Base-by-base conservation (phyloP, 2,797 vertebrate species). In the Vespertilio murinus region DNA sequence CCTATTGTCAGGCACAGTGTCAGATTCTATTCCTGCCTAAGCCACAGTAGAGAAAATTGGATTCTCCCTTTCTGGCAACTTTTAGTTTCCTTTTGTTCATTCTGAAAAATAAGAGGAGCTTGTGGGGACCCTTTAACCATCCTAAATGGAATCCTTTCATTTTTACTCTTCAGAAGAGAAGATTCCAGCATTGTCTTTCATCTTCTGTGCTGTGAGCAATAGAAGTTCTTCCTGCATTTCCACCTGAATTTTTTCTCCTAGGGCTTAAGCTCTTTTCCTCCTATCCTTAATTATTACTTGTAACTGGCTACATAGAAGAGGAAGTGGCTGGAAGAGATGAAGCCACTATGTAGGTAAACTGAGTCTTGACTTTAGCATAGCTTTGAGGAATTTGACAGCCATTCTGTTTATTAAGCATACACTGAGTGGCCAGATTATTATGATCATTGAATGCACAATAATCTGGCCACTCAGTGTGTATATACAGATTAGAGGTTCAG, bases 321-420 rank as follows among this genome's bases (percentile, higher is more conserved):
- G 18, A 14, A 33, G 33, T 30, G 17, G 40, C 30, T 91, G 35
- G 38, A 85, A 25, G 54, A 89, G 56, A 61, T 38, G 22, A 52
- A 35, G 20, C 8, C 59, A 25, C 35, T 35, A 3, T 84, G 38
- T 74, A 87, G 16, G 65, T 54, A 64, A 23, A 82, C 40, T 18
- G 81, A 88, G 35, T 88, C 65, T 40, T 71, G 80, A 84, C 80
- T 69, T 2, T 4, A 52, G 49, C 73, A 91, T 73, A 91, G 69
- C 35, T 80, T 73, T 94, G 71, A 47, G 82, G 73, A 92, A 54
- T 74, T 65, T 85, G 95, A 96, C 52, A 85, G 56, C 42, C 52
- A 20, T 47, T 89, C 47, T 88, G 28, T 86, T 90, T 95, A 71
- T 90, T 96, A 90, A 87, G 49, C 18, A 52, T 52, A 52, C 17